Evolutionary conservation across 2,113 vertebrate species (phyloP).

Genomic region (Indicator maculatus): DNA sequence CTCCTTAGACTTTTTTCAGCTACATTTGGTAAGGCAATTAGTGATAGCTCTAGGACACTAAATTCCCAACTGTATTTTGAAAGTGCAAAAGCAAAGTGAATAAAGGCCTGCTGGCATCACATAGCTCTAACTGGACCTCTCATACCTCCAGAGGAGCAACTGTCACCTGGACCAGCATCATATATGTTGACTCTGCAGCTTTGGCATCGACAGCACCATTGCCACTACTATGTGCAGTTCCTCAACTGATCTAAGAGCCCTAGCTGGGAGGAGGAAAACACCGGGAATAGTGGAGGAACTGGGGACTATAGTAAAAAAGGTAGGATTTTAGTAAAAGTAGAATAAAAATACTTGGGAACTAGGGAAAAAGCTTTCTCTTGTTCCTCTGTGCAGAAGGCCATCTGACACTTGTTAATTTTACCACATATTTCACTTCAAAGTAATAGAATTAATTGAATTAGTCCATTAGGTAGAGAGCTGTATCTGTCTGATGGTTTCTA

Average conservation of each 20-base stretch:
- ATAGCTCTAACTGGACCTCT: neutral
- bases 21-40: neutral
- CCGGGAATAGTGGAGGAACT: neutral
- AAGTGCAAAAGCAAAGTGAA: neutral
- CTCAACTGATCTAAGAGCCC: neutral
- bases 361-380: neutral
- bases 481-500: neutral
- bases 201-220: neutral
- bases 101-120: fast-evolving
- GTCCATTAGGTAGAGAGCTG: neutral
- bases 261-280: neutral
- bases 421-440: neutral
- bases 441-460: neutral
- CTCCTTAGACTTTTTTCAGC: neutral
- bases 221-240: neutral
- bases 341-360: neutral
- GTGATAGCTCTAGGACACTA: neutral
- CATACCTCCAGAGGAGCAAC: neutral
- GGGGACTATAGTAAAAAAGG: neutral
- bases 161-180: neutral
- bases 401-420: neutral
- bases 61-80: neutral
- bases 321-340: neutral
- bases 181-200: fast-evolving
- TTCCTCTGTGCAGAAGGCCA: neutral